Base-by-base conservation (phyloP, 2,888 invertebrate species). In the Gibbula magus region DNA sequence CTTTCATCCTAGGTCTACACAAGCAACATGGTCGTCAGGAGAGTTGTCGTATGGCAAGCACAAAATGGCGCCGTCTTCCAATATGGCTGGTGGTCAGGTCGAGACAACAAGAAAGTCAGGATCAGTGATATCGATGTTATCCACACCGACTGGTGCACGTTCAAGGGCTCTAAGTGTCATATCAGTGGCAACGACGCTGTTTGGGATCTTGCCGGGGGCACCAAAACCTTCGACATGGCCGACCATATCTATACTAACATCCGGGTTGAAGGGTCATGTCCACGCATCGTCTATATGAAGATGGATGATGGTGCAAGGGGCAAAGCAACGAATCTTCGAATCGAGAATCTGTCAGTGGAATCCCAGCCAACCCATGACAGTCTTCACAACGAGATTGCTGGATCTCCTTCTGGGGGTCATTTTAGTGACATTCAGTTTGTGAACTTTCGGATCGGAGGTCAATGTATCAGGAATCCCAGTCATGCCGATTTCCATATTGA, bases 41-140 rank as follows among this genome's bases (percentile, higher is more conserved):
- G 75, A 3, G 79, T 77, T 22, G 82, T 82, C 0, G 51, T 82
- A 35, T 82, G 82, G 82, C 82, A 82, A 70, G 54, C 75, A 18
- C 80, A 80, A 54, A 82, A 82, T 75, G 82, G 82, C 5, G 82
- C 82, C 29, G 82, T 82, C n/a, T 78, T 82, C 22, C 82, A 82
- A 73, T 45, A 51, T 7, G 80, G 82, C 16, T 79, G 82, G 82
- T 82, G 79, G 82, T 16, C 32, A 16, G 25, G 52, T n/a, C 18
- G 76, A 32, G 35, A 75, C 53, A 67, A 67, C 45, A 51, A 67
- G 8, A 61, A 78, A 13, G 61, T 82, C 13, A 16, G 35, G 16
- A 75, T 82, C 39, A 70, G 56, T 18, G 75, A 82, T 52, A 77
- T 82, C 18, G 80, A 82, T 70, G 56, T 81, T 52, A 81, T 83